These are phyloP conservation scores for Gadopsis bispinosus DNA, from an alignment of 2,797 vertebrate species.

Conservation along the genomic window DNA sequence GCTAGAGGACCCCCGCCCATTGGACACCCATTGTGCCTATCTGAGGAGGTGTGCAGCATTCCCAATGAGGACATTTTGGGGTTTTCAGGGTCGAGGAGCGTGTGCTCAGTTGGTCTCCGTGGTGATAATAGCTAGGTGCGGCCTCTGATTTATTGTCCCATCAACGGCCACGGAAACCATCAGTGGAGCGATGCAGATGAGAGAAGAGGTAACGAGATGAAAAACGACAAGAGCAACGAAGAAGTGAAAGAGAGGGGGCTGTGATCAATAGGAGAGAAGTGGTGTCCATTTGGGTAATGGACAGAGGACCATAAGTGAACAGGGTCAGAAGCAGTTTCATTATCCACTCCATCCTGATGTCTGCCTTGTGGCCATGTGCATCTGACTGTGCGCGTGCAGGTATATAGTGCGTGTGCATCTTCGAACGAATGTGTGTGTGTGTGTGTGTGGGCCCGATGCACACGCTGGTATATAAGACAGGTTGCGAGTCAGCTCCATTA, in stretches of 20 bases:
- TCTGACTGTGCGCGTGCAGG: slow-evolving; percentile 32
- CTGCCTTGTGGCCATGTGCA: slow-evolving; percentile 41
- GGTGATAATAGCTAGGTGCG: slow-evolving; percentile 81
- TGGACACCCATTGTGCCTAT: slow-evolving; percentile 52
- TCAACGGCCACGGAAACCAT: slow-evolving; percentile 75
- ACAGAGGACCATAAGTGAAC: slow-evolving; percentile 89
- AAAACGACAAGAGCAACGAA: slow-evolving; percentile 86
- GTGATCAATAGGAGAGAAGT: slow-evolving; percentile 91
- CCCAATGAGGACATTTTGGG: slow-evolving; percentile 69
- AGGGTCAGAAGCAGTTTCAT: slow-evolving; percentile 87
- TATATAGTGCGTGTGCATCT: slow-evolving; percentile 37
- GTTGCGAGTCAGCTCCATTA: slow-evolving; percentile 78
- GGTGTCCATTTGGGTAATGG: slow-evolving; percentile 96
- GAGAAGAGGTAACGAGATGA: slow-evolving; percentile 87
- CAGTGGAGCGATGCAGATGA: slow-evolving; percentile 80
- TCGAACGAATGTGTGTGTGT: slow-evolving; percentile 18
- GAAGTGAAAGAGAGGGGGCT: slow-evolving; percentile 81
- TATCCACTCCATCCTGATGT: slow-evolving; percentile 83
- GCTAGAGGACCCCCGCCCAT: slow-evolving; percentile 44
- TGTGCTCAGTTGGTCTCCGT: slow-evolving; percentile 70
- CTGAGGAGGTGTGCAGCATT: slow-evolving; percentile 51
- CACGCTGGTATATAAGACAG: slow-evolving; percentile 54
- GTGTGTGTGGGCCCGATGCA: slow-evolving; percentile 21
- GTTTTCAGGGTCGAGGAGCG: slow-evolving; percentile 70
- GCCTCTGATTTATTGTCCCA: slow-evolving; percentile 84